These are phyloP conservation scores for Hirtodrosophila duncani DNA, from an alignment of 2,888 invertebrate species.

Conservation along the genomic window DNA sequence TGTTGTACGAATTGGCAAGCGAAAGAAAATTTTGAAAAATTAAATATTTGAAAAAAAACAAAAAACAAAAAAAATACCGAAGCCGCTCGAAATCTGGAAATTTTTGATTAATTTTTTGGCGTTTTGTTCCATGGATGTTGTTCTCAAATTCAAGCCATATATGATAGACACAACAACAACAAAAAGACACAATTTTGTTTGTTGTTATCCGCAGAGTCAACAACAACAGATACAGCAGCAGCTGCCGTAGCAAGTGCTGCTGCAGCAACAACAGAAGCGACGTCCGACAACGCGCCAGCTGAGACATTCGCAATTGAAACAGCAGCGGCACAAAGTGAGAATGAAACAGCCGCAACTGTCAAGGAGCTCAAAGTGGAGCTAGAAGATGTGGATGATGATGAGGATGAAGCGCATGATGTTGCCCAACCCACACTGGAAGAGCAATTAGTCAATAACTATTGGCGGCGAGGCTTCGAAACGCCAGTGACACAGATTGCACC, in stretches of 20 bases:
- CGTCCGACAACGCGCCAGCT: too few relatives aligned
- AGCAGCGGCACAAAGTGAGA: slow-evolving; percentile 7
- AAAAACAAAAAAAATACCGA: slow-evolving; percentile 31
- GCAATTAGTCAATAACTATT: slow-evolving; percentile 87
- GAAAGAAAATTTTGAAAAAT: slow-evolving; percentile 7
- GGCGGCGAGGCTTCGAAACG: slow-evolving; percentile 84
- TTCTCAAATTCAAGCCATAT: slow-evolving; percentile 43
- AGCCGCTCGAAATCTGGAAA: slow-evolving; percentile 38
- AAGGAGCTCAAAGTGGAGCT: slow-evolving; percentile 31
- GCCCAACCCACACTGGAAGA: slow-evolving; percentile 82
- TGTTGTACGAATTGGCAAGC: slow-evolving; percentile 5
- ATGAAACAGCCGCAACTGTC: slow-evolving; percentile 31
- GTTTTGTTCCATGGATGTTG: slow-evolving; percentile 71
- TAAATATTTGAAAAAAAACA: slow-evolving; percentile 13
- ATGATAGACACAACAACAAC: slow-evolving; percentile 47
- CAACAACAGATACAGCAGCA: too few relatives aligned
- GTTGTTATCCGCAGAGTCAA: slow-evolving; percentile 61
- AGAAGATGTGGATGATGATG: background rate
- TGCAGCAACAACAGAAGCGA: slow-evolving; percentile 2
- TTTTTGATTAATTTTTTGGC: slow-evolving; percentile 68
- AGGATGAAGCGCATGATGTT: background rate
- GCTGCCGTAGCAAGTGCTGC: slow-evolving; percentile 11
- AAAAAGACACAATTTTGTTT: slow-evolving; percentile 62
- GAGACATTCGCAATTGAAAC: slow-evolving; percentile 25
- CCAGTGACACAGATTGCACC: slow-evolving; percentile 56